A percentile compares a stretch with the other conserved stretches of the same genome.
These are phyloP conservation scores for Eudasyphora cyanicolor DNA, from an alignment of 2,888 invertebrate genomes.

Conservation along the genomic window DNA sequence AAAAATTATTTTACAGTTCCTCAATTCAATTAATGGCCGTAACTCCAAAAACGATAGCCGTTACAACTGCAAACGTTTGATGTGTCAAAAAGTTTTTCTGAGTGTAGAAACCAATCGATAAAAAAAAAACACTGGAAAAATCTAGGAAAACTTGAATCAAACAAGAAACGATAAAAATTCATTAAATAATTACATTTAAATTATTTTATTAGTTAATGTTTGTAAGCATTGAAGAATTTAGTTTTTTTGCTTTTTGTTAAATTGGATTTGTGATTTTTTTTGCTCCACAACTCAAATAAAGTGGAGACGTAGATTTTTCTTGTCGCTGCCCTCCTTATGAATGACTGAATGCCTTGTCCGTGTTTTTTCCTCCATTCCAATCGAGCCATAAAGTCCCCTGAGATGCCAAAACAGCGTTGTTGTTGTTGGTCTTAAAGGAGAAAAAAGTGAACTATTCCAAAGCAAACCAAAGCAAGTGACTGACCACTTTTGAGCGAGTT, in stretches of 20 bases:
- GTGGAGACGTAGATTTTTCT: neutral
- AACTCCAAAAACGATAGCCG: no score
- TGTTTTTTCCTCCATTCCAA: no score
- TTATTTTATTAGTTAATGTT: neutral
- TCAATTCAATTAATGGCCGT: no score
- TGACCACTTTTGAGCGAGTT: neutral
- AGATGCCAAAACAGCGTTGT: slow-evolving; percentile 8
- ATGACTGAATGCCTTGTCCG: neutral
- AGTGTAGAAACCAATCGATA: no score
- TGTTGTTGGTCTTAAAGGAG: slow-evolving; percentile 5
- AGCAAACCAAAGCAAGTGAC: neutral
- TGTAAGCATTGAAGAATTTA: slow-evolving; percentile 2
- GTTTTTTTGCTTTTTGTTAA: neutral
- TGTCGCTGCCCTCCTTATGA: neutral
- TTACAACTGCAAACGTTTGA: no score
- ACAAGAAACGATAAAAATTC: slow-evolving; percentile 5
- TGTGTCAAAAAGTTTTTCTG: no score
- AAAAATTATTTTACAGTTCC: no score
- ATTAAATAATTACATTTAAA: slow-evolving; percentile 30
- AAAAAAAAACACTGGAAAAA: neutral
- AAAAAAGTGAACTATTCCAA: neutral
- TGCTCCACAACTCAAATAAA: neutral
- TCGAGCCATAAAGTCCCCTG: neutral
- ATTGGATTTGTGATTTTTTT: neutral
- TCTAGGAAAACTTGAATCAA: neutral